These are phyloP conservation scores for Neosilurus mollespiculum DNA, from an alignment of 2,797 vertebrate species.

Conservation along the genomic window DNA sequence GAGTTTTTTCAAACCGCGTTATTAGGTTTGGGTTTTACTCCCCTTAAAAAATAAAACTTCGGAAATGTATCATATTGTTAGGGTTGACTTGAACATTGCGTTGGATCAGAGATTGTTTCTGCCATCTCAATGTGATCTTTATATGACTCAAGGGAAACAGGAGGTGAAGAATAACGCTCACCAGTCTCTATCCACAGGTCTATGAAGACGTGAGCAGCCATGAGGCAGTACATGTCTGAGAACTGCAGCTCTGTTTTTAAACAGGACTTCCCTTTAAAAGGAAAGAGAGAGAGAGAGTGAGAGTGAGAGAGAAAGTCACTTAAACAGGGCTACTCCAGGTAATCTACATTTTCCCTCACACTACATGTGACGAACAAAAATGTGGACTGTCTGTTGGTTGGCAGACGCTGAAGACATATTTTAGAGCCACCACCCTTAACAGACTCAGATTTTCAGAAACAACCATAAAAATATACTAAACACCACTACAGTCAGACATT, in stretches of 20 bases:
- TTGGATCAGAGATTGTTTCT: neutral
- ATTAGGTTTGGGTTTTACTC: too few relatives aligned
- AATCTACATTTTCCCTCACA: neutral
- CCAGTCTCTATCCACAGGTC: slow-evolving; percentile 90
- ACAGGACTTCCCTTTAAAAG: slow-evolving; percentile 78
- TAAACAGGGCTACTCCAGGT: neutral
- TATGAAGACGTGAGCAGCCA: slow-evolving; percentile 90
- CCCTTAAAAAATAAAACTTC: neutral
- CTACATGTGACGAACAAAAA: neutral
- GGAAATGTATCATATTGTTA: neutral
- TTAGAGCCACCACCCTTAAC: neutral
- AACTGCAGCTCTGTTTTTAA: slow-evolving; percentile 97
- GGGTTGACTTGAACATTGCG: too few relatives aligned
- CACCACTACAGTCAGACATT: neutral
- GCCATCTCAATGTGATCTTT: neutral
- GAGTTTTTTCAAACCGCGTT: too few relatives aligned
- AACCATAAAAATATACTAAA: neutral
- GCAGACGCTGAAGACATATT: neutral
- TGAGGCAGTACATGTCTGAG: slow-evolving; percentile 95
- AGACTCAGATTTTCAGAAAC: neutral
- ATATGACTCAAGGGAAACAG: neutral
- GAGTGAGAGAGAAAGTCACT: neutral
- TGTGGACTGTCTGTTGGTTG: neutral
- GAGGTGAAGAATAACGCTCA: slow-evolving; percentile 56
- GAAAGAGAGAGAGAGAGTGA: neutral